Conservation (phyloP, 2,113 vertebrate genomes). For the Poeciliopsis turrubarensis region DNA sequence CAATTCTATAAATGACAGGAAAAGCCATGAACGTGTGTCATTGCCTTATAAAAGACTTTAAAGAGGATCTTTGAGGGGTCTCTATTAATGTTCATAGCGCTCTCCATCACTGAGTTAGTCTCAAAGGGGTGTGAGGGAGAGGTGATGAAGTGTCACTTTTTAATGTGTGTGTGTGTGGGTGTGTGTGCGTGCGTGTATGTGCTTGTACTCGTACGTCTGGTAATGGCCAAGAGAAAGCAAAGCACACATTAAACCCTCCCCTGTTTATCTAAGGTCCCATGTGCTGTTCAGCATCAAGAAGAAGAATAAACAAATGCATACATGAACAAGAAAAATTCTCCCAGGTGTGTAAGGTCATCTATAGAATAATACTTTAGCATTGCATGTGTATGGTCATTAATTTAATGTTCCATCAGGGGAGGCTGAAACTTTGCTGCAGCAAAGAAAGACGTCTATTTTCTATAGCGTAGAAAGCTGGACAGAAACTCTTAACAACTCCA, state of each 20-base stretch:
- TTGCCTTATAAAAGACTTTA: conserved; percentile 13
- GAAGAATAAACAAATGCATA: conserved; percentile 67
- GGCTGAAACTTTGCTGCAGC: conserved; percentile 12
- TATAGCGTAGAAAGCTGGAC: neutral
- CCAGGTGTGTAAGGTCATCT: conserved; percentile 22
- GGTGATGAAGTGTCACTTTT: conserved; percentile 34
- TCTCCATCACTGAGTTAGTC: conserved; percentile 13
- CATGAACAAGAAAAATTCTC: conserved; percentile 42
- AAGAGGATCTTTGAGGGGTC: conserved; percentile 31
- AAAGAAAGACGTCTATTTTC: conserved; percentile 5
- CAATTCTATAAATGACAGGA: neutral
- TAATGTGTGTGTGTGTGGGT: conserved; percentile 16
- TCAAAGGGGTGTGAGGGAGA: conserved; percentile 1
- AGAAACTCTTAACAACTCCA: neutral
- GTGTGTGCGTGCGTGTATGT: neutral
- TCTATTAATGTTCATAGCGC: conserved; percentile 21
- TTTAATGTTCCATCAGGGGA: neutral
- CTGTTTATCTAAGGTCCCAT: conserved; percentile 70
- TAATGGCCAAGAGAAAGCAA: conserved; percentile 35
- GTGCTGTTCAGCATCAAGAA: conserved; percentile 48
- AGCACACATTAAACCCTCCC: conserved; percentile 48
- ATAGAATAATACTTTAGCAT: neutral
- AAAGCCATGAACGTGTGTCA: neutral
- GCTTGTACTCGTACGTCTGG: conserved; percentile 8
- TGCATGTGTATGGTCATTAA: conserved; percentile 1